Conservation (phyloP, 2,888 invertebrate genomes). For the Iselma pallidipennis region DNA sequence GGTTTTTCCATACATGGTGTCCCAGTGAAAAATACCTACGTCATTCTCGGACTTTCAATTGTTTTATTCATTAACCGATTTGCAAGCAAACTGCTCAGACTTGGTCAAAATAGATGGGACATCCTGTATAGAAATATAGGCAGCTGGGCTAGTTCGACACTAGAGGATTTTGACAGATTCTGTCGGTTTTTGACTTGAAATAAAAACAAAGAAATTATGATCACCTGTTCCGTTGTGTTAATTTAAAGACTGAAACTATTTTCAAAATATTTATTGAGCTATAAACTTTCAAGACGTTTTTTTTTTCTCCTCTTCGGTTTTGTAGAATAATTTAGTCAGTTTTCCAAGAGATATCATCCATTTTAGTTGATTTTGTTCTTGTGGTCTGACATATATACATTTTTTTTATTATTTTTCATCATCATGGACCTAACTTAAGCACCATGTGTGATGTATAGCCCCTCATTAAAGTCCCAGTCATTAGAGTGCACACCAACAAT, state of each 20-base stretch:
- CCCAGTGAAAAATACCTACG: too few relatives aligned
- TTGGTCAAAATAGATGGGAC: too few relatives aligned
- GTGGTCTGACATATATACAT: background rate
- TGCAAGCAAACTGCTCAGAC: too few relatives aligned
- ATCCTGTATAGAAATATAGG: too few relatives aligned
- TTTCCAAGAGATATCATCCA: background rate
- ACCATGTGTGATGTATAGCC: conserved; percentile 6
- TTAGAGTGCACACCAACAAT: conserved; percentile 21
- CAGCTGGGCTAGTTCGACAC: background rate
- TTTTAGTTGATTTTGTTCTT: background rate
- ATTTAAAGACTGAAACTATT: conserved; percentile 9
- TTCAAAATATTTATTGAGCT: background rate
- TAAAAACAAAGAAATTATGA: conserved; percentile 12
- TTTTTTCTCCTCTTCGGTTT: background rate
- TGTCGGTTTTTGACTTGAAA: background rate
- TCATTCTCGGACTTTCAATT: too few relatives aligned
- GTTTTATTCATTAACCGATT: too few relatives aligned
- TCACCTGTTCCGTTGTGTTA: conserved; percentile 12
- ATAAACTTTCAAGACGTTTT: background rate
- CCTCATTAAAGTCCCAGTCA: conserved; percentile 16
- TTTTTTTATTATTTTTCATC: background rate
- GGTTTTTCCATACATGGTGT: too few relatives aligned
- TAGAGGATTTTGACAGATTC: conserved; percentile 10
- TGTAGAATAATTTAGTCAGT: background rate
- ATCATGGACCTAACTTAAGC: background rate